Conservation (phyloP, 2,113 vertebrate genomes). For the Clarias gariepinus region DNA sequence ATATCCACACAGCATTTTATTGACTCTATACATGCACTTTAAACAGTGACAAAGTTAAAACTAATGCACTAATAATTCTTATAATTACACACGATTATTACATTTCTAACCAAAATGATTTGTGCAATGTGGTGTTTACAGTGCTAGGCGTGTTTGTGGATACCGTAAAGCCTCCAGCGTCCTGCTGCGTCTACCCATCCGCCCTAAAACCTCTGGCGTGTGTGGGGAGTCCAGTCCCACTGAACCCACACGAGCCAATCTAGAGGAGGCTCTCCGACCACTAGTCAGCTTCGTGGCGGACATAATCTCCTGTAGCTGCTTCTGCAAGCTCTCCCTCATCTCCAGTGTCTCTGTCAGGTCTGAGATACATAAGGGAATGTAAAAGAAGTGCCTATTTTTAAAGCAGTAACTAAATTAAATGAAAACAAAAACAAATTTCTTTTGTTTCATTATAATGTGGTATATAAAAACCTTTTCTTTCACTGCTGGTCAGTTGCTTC, state of each 20-base stretch:
- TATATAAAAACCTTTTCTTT: constrained; percentile 75
- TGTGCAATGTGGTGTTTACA: background rate
- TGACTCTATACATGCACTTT: too few relatives aligned
- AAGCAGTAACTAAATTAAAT: background rate
- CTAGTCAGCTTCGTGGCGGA: constrained; percentile 85
- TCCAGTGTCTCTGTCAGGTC: constrained; percentile 84
- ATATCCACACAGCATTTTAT: background rate
- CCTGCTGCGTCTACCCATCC: constrained; percentile 76
- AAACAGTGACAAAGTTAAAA: too few relatives aligned
- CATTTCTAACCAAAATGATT: background rate
- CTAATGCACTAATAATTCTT: background rate
- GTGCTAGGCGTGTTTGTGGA: background rate
- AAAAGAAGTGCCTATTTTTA: background rate
- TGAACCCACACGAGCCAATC: constrained; percentile 72
- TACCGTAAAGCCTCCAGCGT: constrained; percentile 91
- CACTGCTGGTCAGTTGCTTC: constrained; percentile 59
- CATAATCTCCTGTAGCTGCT: constrained; percentile 96
- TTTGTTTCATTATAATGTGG: background rate
- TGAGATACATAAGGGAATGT: constrained; percentile 22
- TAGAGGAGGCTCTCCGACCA: constrained; percentile 75
- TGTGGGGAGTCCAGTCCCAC: constrained; percentile 75
- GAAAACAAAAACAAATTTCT: background rate
- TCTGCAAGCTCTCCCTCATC: constrained; percentile 93
- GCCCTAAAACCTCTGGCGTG: constrained; percentile 75
- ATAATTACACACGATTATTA: background rate